These are phyloP conservation scores for Drosophila birchii DNA, from an alignment of 2,888 invertebrate genomes.

Conservation along the genomic window DNA sequence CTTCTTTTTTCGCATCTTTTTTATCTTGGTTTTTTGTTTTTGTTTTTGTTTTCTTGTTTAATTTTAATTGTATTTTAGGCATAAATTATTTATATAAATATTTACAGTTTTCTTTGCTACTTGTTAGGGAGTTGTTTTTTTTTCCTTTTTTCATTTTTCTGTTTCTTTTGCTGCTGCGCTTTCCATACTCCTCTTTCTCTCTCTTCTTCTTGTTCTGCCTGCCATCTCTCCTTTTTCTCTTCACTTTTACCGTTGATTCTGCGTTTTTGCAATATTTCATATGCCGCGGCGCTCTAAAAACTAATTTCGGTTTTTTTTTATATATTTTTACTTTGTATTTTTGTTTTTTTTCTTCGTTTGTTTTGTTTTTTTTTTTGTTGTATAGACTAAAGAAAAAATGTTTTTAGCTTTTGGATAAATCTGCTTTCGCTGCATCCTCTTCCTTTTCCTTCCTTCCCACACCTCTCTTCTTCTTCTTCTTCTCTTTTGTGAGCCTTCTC, in stretches of 20 bases:
- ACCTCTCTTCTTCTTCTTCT: conserved; percentile 1
- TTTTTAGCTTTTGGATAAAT: conserved; percentile 32
- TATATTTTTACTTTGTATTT: conserved; percentile 8
- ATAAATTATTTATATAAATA: conserved; percentile 76
- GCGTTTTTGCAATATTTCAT: conserved; percentile 61
- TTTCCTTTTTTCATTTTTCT: conserved; percentile 11
- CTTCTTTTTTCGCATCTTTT: conserved; percentile 19
- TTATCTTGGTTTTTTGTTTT: conserved; percentile 16
- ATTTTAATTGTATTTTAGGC: conserved; percentile 67
- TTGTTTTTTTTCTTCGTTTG: conserved; percentile 1
- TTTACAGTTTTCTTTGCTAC: conserved; percentile 77
- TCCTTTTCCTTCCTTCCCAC: conserved; percentile 9
- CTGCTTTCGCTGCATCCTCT: conserved; percentile 21
- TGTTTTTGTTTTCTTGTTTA: conserved; percentile 38
- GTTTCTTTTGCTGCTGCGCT: conserved; percentile 11
- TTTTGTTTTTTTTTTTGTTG: background rate
- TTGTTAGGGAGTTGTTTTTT: conserved; percentile 45
- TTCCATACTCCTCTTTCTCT: background rate
- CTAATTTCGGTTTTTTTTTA: conserved; percentile 43
- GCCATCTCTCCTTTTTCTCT: conserved; percentile 18
- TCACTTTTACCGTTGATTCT: conserved; percentile 9
- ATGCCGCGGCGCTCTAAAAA: conserved; percentile 59
- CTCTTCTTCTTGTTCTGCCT: conserved; percentile 15
- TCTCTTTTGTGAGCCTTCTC: conserved; percentile 15
- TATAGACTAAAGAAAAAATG: conserved; percentile 70